Percentiles rank a stretch among this genome's conserved stretches.
phyloP scores from a whole-genome alignment of 2,888 invertebrate species.

The Eremobia ochroleuca region DNA sequence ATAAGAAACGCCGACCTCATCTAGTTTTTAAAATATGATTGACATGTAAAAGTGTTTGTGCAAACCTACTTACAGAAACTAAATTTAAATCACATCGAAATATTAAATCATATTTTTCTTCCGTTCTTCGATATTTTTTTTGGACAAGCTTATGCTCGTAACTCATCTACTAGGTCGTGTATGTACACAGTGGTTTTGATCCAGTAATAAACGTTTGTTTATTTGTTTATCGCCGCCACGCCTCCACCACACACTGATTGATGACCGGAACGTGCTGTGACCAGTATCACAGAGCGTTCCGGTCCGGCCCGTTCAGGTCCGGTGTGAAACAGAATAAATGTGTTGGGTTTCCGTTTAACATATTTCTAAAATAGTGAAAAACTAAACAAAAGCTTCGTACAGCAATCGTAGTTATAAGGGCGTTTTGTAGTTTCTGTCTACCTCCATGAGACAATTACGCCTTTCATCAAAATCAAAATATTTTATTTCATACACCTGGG shows the following conservation, averaged over 20 bases:
- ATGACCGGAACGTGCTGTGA: background rate
- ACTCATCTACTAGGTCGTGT: background rate
- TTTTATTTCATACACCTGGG: background rate
- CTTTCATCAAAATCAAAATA: too few relatives aligned
- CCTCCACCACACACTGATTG: background rate
- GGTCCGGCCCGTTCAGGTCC: too few relatives aligned
- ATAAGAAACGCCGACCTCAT: too few relatives aligned
- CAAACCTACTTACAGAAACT: too few relatives aligned
- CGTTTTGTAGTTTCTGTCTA: background rate
- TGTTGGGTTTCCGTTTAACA: background rate
- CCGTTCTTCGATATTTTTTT: background rate
- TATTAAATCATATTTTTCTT: too few relatives aligned
- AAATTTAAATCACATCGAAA: too few relatives aligned
- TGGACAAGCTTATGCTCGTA: background rate
- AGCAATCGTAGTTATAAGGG: background rate
- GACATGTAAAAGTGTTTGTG: too few relatives aligned
- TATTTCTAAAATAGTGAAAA: conserved; percentile 1
- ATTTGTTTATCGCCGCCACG: background rate
- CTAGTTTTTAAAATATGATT: too few relatives aligned
- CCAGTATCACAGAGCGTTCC: too few relatives aligned
- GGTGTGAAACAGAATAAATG: background rate
- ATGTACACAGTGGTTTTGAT: background rate
- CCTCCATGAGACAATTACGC: too few relatives aligned
- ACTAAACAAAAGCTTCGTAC: background rate
- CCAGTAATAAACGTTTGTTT: background rate